Evolutionary conservation across 2,797 vertebrate species (phyloP).

Genomic region (Lepilemur septentrionalis): DNA sequence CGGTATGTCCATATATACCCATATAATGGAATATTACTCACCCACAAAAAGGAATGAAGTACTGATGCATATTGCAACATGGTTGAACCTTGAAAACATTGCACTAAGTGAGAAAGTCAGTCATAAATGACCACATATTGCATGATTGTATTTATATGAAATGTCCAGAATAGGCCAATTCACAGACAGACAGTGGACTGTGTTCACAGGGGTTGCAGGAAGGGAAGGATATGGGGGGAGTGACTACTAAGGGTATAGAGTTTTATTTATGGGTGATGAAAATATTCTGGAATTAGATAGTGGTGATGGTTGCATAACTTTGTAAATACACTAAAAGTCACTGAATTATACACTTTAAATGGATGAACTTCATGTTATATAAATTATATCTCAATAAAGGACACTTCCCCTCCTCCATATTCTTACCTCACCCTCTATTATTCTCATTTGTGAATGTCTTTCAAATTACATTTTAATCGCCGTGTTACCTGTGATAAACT

Average conservation of each 20-base stretch:
- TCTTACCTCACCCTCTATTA: background rate
- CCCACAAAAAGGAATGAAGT: background rate
- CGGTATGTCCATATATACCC: background rate
- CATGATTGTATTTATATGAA: background rate
- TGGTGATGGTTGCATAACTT: background rate
- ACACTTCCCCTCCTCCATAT: background rate
- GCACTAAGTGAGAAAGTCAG: background rate
- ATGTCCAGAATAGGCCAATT: background rate
- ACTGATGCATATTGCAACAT: background rate
- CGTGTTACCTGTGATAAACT: background rate
- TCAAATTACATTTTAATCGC: slow-evolving; percentile 25
- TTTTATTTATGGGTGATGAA: background rate
- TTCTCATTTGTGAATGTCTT: background rate
- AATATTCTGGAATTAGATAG: background rate
- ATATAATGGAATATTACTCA: background rate
- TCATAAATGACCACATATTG: background rate
- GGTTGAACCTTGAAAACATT: background rate
- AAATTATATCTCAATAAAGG: background rate
- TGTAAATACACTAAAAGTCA: background rate
- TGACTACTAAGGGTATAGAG: background rate
- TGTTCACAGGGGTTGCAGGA: background rate
- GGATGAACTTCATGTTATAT: background rate
- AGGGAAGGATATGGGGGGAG: background rate
- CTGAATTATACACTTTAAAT: background rate
- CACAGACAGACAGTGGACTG: background rate